A percentile compares a stretch with the other conserved stretches of the same genome.
Conservation (phyloP, 2,797 vertebrate species). For the Gastrophryne carolinensis region DNA sequence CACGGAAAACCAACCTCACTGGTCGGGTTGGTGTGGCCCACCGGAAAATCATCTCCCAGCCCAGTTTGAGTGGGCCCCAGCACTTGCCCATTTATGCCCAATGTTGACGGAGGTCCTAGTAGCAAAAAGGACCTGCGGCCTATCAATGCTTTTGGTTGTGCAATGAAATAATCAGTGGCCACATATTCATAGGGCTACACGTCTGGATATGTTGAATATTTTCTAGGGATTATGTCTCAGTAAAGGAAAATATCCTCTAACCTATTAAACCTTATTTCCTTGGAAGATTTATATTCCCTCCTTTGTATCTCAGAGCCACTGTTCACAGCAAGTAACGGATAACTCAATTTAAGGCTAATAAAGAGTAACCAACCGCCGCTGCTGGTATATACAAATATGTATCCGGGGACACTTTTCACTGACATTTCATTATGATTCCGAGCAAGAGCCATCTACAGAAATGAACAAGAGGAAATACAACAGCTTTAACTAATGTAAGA, state of each 20-base stretch:
- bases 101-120: too few relatives aligned
- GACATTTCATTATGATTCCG: constrained; percentile 1
- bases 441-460: background rate
- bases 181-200: too few relatives aligned
- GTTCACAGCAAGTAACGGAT: constrained; percentile 8
- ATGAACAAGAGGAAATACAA: constrained; percentile 28
- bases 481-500: constrained; percentile 38
- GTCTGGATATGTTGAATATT: too few relatives aligned
- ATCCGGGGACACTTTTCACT: background rate
- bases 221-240: background rate
- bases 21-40: too few relatives aligned
- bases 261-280: background rate
- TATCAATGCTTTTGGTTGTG: too few relatives aligned
- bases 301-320: background rate
- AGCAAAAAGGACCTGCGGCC: too few relatives aligned
- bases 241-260: background rate
- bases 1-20: too few relatives aligned
- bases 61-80: too few relatives aligned
- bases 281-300: background rate
- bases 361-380: background rate
- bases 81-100: too few relatives aligned
- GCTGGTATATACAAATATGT: constrained; percentile 11
- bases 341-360: constrained; percentile 8
- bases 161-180: too few relatives aligned
- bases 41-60: too few relatives aligned